Percentiles rank a stretch among this genome's conserved stretches.
Evolutionary conservation across 2,797 vertebrate species (phyloP).

Genomic region (Etheostoma perlongum): DNA sequence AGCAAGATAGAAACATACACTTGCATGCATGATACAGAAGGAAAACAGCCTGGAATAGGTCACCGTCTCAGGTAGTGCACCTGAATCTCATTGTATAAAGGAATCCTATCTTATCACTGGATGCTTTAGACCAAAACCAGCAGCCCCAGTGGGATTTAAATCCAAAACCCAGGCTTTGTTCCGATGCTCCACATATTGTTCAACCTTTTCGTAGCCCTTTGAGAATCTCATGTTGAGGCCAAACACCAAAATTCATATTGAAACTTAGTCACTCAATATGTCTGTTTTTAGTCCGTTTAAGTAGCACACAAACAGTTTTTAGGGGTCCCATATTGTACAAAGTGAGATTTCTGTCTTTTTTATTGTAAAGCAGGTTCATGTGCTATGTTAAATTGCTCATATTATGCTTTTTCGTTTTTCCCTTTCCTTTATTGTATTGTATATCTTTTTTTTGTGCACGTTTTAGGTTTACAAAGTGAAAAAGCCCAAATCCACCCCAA

Average conservation of each 20-base stretch:
- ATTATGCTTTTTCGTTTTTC: no score
- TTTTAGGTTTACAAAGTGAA: no score
- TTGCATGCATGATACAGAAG: neutral
- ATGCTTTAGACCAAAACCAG: neutral
- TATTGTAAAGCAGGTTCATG: no score
- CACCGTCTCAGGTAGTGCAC: neutral
- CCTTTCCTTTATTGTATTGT: no score
- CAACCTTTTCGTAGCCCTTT: neutral
- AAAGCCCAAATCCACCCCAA: no score
- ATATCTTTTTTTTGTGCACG: no score
- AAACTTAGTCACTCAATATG: neutral
- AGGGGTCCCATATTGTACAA: neutral
- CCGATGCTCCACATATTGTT: neutral
- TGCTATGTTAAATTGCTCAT: no score
- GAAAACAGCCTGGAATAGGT: conserved; percentile 3
- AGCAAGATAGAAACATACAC: neutral
- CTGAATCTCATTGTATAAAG: no score
- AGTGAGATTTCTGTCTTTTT: no score
- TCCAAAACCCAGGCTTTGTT: neutral
- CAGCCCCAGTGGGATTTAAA: conserved; percentile 26
- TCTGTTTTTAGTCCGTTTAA: neutral
- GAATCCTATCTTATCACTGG: no score
- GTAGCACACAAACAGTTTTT: neutral
- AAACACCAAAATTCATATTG: neutral
- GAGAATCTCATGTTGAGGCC: conserved; percentile 6